A percentile compares a stretch with the other conserved stretches of the same genome.
Evolutionary conservation across 1,140 invertebrate species (phyloP).

Genomic region (Eupeodes corollae): DNA sequence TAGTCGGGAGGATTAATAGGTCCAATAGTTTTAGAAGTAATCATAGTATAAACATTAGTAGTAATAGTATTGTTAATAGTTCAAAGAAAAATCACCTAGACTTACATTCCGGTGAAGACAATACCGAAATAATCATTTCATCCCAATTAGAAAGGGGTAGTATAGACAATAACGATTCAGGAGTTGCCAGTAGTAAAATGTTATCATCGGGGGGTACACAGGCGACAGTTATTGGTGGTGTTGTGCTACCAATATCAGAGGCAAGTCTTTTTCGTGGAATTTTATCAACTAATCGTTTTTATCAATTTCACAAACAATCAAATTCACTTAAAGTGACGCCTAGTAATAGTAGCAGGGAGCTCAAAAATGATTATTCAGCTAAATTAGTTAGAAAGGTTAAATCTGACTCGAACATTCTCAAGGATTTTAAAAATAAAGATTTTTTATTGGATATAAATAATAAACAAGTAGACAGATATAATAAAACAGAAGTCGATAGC

Average conservation of each 20-base stretch:
- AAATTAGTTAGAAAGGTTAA: too few species aligned
- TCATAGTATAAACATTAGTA: conserved; percentile 12
- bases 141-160: not conserved
- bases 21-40: conserved; percentile 14
- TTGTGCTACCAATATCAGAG: not conserved
- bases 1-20: conserved; percentile 4
- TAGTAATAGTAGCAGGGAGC: too few species aligned
- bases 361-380: too few species aligned
- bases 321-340: conserved; percentile 25
- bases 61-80: conserved; percentile 7
- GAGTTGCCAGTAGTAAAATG: not conserved
- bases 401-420: too few species aligned
- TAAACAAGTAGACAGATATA: too few species aligned
- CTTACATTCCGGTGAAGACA: not conserved
- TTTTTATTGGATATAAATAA: too few species aligned
- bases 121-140: not conserved
- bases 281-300: conserved; percentile 34
- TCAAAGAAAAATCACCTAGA: not conserved
- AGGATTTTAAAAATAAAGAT: too few species aligned
- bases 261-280: not conserved
- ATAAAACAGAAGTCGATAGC: too few species aligned
- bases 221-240: not conserved
- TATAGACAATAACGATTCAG: conserved; percentile 5
- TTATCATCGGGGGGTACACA: not conserved
- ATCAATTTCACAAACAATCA: conserved; percentile 33